phyloP scores from a whole-genome alignment of 2,113 vertebrate species.

The Caranx ignobilis region DNA sequence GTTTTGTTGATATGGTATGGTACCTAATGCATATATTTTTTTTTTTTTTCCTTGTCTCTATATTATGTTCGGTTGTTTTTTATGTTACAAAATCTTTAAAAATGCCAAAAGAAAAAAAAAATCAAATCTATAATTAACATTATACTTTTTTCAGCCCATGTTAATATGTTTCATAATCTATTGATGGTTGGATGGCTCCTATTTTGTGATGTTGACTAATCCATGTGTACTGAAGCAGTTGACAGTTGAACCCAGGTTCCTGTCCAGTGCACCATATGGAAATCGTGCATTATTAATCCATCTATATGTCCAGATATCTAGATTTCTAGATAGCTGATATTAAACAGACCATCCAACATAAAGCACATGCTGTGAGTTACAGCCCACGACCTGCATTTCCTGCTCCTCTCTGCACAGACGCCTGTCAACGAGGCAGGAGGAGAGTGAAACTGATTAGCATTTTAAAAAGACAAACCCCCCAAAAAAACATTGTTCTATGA shows the following conservation, averaged over 20 bases:
- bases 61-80: no score
- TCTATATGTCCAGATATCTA: no score
- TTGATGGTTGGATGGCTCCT: background rate
- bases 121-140: background rate
- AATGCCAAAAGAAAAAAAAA: no score
- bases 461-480: slow-evolving; percentile 51
- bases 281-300: background rate
- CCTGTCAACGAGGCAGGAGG: slow-evolving; percentile 3
- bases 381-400: slow-evolving; percentile 8
- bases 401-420: slow-evolving; percentile 8
- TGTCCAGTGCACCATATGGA: background rate
- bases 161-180: background rate
- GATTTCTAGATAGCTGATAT: background rate
- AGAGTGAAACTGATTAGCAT: slow-evolving; percentile 56
- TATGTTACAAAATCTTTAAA: no score
- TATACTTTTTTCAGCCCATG: background rate
- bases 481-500: slow-evolving; percentile 19
- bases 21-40: no score
- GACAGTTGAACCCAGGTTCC: background rate
- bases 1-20: no score
- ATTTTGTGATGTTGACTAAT: background rate
- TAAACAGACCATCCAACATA: background rate
- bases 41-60: no score
- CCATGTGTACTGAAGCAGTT: background rate
- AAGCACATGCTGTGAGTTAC: slow-evolving; percentile 1